These are phyloP conservation scores for Brachionus angularis DNA, from an alignment of 1,140 invertebrate species.

Conservation along the genomic window DNA sequence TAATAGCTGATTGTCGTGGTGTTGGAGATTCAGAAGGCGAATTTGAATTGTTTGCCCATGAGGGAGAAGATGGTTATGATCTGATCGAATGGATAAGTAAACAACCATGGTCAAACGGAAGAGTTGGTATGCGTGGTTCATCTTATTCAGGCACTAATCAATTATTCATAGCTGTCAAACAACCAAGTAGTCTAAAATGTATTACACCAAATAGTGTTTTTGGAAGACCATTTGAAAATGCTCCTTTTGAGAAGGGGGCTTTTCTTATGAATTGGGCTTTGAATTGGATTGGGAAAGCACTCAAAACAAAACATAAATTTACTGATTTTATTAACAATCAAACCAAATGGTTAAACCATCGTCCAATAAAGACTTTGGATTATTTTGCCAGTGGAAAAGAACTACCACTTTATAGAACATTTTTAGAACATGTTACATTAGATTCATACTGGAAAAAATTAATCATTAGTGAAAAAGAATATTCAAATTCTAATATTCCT, in stretches of 20 bases:
- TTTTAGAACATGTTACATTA: background rate
- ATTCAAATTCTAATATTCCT: background rate
- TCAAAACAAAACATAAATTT: background rate
- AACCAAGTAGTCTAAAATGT: background rate
- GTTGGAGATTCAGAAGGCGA: slow-evolving; percentile 13
- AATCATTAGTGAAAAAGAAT: background rate
- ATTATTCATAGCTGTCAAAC: background rate
- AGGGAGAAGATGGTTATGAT: slow-evolving; percentile 36
- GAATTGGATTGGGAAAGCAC: background rate
- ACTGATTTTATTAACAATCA: too few species aligned
- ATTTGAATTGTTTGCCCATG: background rate
- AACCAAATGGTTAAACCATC: background rate
- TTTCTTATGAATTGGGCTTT: background rate
- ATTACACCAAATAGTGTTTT: slow-evolving; percentile 2
- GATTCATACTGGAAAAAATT: slow-evolving; percentile 5
- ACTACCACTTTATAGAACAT: slow-evolving; percentile 11
- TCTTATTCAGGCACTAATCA: slow-evolving; percentile 38
- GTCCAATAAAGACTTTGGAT: slow-evolving; percentile 9
- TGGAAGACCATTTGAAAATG: slow-evolving; percentile 5
- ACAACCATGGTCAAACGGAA: slow-evolving; percentile 2
- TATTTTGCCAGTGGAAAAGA: background rate
- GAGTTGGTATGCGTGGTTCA: background rate
- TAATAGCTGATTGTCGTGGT: slow-evolving; percentile 26
- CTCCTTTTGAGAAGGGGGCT: background rate
- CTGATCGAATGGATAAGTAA: slow-evolving; percentile 24